Conservation (phyloP, 2,888 invertebrate species). For the Epiblema foenella region DNA sequence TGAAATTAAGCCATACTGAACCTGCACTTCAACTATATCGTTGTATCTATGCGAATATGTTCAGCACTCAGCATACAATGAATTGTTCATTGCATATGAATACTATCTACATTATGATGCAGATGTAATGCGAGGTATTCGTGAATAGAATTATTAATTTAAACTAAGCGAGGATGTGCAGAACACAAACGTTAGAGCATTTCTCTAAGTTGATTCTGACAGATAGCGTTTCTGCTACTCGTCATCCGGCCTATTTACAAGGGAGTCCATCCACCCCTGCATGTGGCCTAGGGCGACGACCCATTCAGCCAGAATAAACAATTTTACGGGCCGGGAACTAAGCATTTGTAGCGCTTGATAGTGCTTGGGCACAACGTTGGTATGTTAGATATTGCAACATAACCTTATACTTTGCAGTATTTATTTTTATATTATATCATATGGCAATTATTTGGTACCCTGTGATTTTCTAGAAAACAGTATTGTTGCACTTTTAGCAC, state of each 20-base stretch:
- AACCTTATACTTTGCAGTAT: too few relatives aligned
- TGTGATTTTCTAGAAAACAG: too few relatives aligned
- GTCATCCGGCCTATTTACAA: slow-evolving; percentile 37
- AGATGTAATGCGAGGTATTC: background rate
- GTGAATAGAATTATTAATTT: background rate
- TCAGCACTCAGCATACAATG: background rate
- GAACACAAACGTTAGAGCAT: background rate
- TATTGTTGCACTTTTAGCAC: too few relatives aligned
- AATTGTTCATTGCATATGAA: background rate
- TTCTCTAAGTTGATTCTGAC: slow-evolving; percentile 10
- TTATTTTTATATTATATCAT: too few relatives aligned
- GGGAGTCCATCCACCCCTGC: slow-evolving; percentile 40
- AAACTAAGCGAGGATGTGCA: background rate
- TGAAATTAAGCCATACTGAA: too few relatives aligned
- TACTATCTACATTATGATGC: background rate
- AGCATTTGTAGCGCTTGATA: slow-evolving; percentile 40
- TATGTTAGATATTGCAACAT: background rate
- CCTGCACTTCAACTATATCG: too few relatives aligned
- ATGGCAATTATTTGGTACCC: too few relatives aligned
- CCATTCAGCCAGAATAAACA: slow-evolving; percentile 46
- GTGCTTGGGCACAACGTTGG: background rate
- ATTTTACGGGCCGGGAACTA: slow-evolving; percentile 24
- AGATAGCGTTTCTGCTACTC: slow-evolving; percentile 18
- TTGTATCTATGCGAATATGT: background rate
- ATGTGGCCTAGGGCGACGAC: slow-evolving; percentile 44